These are phyloP conservation scores for Girardinichthys multiradiatus DNA, from an alignment of 2,113 vertebrate genomes.

Conservation along the genomic window DNA sequence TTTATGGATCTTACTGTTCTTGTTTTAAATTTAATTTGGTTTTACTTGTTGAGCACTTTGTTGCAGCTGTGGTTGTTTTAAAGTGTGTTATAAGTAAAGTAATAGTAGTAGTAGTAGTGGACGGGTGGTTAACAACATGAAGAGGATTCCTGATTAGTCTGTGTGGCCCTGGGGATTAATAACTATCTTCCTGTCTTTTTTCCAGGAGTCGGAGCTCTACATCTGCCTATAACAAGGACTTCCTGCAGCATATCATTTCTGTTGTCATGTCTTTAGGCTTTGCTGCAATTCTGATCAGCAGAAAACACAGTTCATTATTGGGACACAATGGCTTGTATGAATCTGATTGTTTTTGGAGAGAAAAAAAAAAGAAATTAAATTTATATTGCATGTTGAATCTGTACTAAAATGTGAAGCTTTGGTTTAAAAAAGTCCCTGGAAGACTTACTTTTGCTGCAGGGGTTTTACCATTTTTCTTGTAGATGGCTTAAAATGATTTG, in stretches of 20 bases:
- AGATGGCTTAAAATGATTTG: no score
- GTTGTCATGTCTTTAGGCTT: neutral
- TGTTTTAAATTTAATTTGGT: no score
- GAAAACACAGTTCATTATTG: neutral
- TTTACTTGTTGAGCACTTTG: no score
- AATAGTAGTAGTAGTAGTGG: no score
- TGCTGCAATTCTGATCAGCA: neutral
- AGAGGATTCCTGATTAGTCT: neutral
- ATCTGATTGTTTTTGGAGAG: neutral
- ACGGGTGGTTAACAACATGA: no score
- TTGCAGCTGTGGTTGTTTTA: no score
- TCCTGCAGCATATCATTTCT: neutral
- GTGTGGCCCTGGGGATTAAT: neutral
- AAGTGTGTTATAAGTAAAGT: no score
- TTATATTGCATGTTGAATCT: neutral
- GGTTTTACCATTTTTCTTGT: neutral
- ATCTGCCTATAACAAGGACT: conserved; percentile 63
- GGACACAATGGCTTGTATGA: neutral
- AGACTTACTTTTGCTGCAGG: neutral
- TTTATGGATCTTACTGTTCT: no score
- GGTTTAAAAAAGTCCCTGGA: neutral
- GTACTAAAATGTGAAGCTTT: neutral
- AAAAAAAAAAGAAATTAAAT: neutral
- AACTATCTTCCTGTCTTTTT: neutral
- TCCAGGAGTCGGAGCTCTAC: conserved; percentile 70